Evolutionary conservation across 64 coral and sea anemone genomes (phyloP), one percentile per base, ranked within the genome.

Genomic region (Catalaphyllia jardinei): DNA sequence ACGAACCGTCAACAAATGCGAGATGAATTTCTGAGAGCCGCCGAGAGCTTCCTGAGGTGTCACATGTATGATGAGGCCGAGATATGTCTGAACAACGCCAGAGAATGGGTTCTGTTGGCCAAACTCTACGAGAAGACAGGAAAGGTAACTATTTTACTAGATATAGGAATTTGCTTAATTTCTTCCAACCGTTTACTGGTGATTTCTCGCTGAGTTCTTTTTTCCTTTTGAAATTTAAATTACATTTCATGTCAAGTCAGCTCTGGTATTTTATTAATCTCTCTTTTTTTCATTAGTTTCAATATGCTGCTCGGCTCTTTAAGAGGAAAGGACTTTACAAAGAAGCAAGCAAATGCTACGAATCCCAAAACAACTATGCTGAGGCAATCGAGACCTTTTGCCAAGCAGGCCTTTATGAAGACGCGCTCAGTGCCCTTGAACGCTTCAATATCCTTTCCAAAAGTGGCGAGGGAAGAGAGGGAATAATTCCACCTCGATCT

Each of bases 361-460:
- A 93, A 24, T 83, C 76, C 51, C 29, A 71, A 22, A 93, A 83
- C 39, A 88, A 93, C 87, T 93, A 93, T 14, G 77, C 77, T 1
- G 86, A 93, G 20, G 92, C 92, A 17, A 83, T 93, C 55, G 92
- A 93, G 46, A 85, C 67, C 72, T 76, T 93, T 25, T 93, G 72
- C 39, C 39, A 30, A 4, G 87, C 87, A 59, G 83, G 69, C 25
- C 54, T 35, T 22, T 89, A 83, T 89, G 92, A 93, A 25, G 67
- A 77, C 42, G 92, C 92, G 22, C 82, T 93, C 13, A 75, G 75
- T 16, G 87, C 81, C 29, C 75, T 93, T 30, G 92, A 93, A 18
- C 87, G 92, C 51, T 93, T 77, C 49, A 83, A 89, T 52, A 59
- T 87, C 52, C 60, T 93, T 28, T 67, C 62, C 19, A 64, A 57